Evolutionary conservation across 64 coral and sea anemone genomes (phyloP).

Genomic region (Cladopsammia gracilis): DNA sequence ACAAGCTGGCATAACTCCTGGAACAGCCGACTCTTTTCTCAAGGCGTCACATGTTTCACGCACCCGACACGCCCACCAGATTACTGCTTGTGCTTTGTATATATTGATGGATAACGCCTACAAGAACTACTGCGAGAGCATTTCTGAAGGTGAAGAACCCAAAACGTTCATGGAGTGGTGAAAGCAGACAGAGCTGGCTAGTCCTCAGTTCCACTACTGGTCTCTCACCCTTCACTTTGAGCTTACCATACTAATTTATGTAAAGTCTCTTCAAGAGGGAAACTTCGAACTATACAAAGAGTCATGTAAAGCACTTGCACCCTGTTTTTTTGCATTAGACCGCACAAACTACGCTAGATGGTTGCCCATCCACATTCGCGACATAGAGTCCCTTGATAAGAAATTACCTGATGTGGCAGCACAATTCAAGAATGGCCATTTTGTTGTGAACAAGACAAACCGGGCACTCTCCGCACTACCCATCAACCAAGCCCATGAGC

Average conservation of each 20-base stretch:
- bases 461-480: not conserved
- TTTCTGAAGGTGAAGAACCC: not conserved
- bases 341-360: not conserved
- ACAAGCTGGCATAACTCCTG: not conserved
- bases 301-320: not conserved
- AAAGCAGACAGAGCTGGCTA: slow-evolving; percentile 39
- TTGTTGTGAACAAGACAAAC: slow-evolving; percentile 28
- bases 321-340: slow-evolving; percentile 17
- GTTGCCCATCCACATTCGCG: slow-evolving; percentile 17
- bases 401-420: slow-evolving; percentile 2
- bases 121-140: not conserved
- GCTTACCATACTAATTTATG: slow-evolving; percentile 16
- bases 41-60: not conserved
- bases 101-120: not conserved
- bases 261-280: slow-evolving; percentile 20
- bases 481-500: not conserved
- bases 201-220: slow-evolving; percentile 70
- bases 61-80: not conserved
- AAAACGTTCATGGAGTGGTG: slow-evolving; percentile 7
- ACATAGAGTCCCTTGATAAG: slow-evolving; percentile 13
- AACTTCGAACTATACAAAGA: slow-evolving; percentile 14
- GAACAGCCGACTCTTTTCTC: not conserved
- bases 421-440: slow-evolving; percentile 17
- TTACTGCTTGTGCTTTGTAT: not conserved
- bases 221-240: slow-evolving; percentile 39